Base-by-base conservation (phyloP, 2,888 invertebrate genomes). In the Trichopoda pennipes region DNA sequence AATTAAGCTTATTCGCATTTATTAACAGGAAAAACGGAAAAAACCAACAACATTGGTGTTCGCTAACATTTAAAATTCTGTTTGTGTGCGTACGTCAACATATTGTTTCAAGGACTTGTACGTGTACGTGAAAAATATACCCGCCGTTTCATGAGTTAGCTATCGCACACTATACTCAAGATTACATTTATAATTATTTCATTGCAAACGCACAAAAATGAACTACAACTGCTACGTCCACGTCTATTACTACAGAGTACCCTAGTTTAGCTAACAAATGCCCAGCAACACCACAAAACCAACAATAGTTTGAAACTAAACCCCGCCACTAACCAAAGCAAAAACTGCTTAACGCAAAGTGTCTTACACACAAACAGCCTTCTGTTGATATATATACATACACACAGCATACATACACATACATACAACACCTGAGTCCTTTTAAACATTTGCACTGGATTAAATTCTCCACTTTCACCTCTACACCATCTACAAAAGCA, bases 51-150 rank as follows among this genome's bases (percentile, higher is more conserved):
- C 42, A 16, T 44, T 44, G 14, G 16, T n/a, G n/a, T n/a, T n/a
- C n/a, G 42, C 16, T 16, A n/a, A 6, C 6, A 3, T 44, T 44
- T n/a, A n/a, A 16, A 9, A 12, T 4, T 44, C n/a, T 70, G 14
- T 55, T 4, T 10, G 28, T 16, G 10, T 75, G 58, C 17, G n/a
- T 68, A 60, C 32, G 60, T 47, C 70, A 75, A 53, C 82, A 79
- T 76, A 79, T 76, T 79, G 75, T 79, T 79, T 82, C 82, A 82
- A 82, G 82, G 82, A 82, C 75, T 74, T 70, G 42, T n/a, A n/a
- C n/a, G 14, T 60, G 44, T 69, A 61, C 10, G 16, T 60, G 44
- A 47, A 75, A 21, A n/a, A 76, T 66, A 72, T 72, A 81, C 60
- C 76, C 81, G 76, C 76, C 81, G 76, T 73, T 76, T 70, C 60